A percentile compares a stretch with the other conserved stretches of the same genome.
phyloP scores from a whole-genome alignment of 1,140 invertebrate genomes.

The Lordiphosa mommai region DNA sequence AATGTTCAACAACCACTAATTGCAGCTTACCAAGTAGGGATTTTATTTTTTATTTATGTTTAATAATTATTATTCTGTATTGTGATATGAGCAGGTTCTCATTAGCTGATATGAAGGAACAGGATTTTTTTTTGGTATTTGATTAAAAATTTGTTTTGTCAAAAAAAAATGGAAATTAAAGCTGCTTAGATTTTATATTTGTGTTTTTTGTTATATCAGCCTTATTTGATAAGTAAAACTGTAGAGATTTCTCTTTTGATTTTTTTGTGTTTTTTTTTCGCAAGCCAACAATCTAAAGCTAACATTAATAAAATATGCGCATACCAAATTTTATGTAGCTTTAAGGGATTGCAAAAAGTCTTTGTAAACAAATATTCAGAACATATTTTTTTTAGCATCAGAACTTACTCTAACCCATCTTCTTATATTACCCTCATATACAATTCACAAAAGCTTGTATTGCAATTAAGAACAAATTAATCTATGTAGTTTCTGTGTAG shows the following conservation, averaged over 20 bases:
- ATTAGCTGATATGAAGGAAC: slow-evolving; percentile 39
- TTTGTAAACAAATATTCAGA: no score
- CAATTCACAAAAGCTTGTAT: no score
- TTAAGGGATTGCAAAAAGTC: no score
- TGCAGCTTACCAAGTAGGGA: slow-evolving; percentile 73
- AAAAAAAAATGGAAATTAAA: slow-evolving; percentile 65
- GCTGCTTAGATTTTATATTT: slow-evolving; percentile 25
- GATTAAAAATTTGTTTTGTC: slow-evolving; percentile 22
- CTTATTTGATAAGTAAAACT: slow-evolving; percentile 69
- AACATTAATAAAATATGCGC: slow-evolving; percentile 65
- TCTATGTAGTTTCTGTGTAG: no score
- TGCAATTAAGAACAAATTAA: no score
- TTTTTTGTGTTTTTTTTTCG: slow-evolving; percentile 18
- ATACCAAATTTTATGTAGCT: slow-evolving; percentile 8
- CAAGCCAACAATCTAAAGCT: slow-evolving; percentile 69
- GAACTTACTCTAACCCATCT: no score
- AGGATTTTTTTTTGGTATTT: neutral
- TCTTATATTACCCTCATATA: no score
- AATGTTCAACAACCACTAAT: slow-evolving; percentile 77
- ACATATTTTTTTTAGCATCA: no score
- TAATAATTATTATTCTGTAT: slow-evolving; percentile 28
- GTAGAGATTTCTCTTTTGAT: slow-evolving; percentile 32
- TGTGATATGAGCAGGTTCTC: slow-evolving; percentile 41
- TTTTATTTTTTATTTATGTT: slow-evolving; percentile 49
- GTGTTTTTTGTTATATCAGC: slow-evolving; percentile 38